A percentile compares a stretch with the other conserved stretches of the same genome.
phyloP scores from a whole-genome alignment of 2,113 vertebrate genomes.

The Cyprinodon brontotheroides region DNA sequence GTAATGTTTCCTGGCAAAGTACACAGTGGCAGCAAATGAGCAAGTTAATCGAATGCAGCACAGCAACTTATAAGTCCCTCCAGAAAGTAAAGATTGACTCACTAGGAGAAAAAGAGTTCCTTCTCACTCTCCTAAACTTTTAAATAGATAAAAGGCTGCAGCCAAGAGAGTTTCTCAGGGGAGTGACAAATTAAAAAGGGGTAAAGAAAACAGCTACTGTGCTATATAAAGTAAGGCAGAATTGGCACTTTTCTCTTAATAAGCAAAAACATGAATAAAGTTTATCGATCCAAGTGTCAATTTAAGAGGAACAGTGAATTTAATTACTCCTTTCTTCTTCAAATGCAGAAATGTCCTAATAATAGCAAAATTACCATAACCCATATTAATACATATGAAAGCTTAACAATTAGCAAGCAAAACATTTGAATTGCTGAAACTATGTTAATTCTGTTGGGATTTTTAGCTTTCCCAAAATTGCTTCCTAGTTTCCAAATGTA shows the following conservation, averaged over 20 bases:
- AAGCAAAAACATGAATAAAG: background rate
- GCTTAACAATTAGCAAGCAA: background rate
- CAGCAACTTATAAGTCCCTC: constrained; percentile 6
- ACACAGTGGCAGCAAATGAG: constrained; percentile 36
- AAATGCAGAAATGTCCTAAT: background rate
- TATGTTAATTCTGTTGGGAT: background rate
- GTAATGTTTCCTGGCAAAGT: constrained; percentile 38
- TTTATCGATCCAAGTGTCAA: background rate
- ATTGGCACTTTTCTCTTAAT: background rate
- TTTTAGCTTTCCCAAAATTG: background rate
- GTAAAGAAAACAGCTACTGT: constrained; percentile 4
- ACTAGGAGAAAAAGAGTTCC: constrained; percentile 26
- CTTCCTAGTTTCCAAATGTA: background rate
- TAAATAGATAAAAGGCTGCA: constrained; percentile 33
- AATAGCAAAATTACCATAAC: background rate
- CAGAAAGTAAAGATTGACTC: constrained; percentile 20
- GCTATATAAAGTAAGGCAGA: constrained; percentile 9
- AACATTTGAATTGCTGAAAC: background rate
- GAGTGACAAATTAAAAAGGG: constrained; percentile 19
- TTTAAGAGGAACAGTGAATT: background rate
- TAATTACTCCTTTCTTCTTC: background rate
- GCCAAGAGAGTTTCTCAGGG: constrained; percentile 27
- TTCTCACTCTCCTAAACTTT: constrained; percentile 28
- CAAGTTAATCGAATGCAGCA: constrained; percentile 23
- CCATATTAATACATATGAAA: background rate